Conservation (phyloP, 2,797 vertebrate species). For the Morelia viridis region DNA sequence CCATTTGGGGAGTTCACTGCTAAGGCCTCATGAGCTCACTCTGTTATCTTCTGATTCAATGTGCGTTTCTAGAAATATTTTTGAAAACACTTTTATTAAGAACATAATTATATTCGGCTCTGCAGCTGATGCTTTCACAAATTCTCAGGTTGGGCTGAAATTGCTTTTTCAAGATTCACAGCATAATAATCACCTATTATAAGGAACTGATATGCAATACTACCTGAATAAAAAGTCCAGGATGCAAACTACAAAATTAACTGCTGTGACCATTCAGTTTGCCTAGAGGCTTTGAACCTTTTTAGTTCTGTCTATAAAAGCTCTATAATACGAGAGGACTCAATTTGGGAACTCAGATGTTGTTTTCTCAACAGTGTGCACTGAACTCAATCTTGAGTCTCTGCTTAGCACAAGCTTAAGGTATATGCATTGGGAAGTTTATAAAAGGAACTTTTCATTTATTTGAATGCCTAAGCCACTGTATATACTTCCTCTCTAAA, state of each 20-base stretch:
- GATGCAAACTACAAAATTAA: not conserved
- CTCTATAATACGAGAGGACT: not conserved
- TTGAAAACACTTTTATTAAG: not conserved
- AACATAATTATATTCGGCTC: not conserved
- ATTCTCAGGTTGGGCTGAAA: not conserved
- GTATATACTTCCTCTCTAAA: not conserved
- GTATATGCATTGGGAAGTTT: not conserved
- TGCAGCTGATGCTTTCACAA: not conserved
- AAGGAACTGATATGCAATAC: not conserved
- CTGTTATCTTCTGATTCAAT: not conserved
- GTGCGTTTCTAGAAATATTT: not conserved
- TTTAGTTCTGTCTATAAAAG: not conserved
- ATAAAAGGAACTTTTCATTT: not conserved
- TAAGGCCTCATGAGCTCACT: not conserved
- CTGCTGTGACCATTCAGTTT: not conserved
- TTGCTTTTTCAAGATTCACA: not conserved
- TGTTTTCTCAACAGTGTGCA: not conserved
- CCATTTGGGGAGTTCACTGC: not conserved
- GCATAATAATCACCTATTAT: not conserved
- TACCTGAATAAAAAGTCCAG: not conserved
- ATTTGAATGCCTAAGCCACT: not conserved
- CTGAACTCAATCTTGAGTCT: not conserved
- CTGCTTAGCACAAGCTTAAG: not conserved
- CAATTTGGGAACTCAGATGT: not conserved
- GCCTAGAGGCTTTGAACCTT: not conserved